These are phyloP conservation scores for Brachyrhaphis roseni DNA, from an alignment of 2,797 vertebrate species.

Conservation along the genomic window DNA sequence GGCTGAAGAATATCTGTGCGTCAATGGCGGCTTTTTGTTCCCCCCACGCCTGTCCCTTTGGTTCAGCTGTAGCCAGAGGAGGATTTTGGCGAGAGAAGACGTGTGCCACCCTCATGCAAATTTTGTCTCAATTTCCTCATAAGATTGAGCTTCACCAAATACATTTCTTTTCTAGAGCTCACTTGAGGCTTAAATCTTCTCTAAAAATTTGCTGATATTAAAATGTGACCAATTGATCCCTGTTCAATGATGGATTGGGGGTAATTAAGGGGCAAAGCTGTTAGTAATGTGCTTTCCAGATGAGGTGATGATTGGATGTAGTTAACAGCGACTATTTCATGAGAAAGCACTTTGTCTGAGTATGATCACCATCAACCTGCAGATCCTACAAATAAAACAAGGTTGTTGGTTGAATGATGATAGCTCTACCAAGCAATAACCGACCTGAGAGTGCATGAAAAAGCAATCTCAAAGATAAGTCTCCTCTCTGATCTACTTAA, in stretches of 20 bases:
- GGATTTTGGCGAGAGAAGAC: constrained; percentile 53
- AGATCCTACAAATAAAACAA: constrained; percentile 15
- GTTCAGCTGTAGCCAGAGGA: constrained; percentile 57
- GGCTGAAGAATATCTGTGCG: constrained; percentile 71
- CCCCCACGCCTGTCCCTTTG: constrained; percentile 49
- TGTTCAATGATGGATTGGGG: constrained; percentile 48
- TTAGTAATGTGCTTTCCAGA: constrained; percentile 42
- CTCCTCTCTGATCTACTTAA: constrained; percentile 68
- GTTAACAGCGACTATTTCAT: constrained; percentile 60
- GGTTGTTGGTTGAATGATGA: constrained; percentile 7
- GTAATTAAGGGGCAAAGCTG: constrained; percentile 52
- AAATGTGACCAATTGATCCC: constrained; percentile 27
- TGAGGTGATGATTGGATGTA: constrained; percentile 58
- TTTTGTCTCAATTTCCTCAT: constrained; percentile 52
- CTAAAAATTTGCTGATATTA: constrained; percentile 23
- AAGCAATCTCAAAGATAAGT: constrained; percentile 66
- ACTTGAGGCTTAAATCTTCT: constrained; percentile 32
- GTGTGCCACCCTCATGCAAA: constrained; percentile 64
- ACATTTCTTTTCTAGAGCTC: constrained; percentile 38
- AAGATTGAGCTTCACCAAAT: constrained; percentile 49
- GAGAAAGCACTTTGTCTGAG: constrained; percentile 25
- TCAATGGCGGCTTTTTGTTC: constrained; percentile 70
- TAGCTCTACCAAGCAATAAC: constrained; percentile 28
- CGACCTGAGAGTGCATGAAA: constrained; percentile 42
- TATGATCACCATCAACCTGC: constrained; percentile 23